Conservation (phyloP, 2,888 invertebrate genomes). For the Piscicola geometra region DNA sequence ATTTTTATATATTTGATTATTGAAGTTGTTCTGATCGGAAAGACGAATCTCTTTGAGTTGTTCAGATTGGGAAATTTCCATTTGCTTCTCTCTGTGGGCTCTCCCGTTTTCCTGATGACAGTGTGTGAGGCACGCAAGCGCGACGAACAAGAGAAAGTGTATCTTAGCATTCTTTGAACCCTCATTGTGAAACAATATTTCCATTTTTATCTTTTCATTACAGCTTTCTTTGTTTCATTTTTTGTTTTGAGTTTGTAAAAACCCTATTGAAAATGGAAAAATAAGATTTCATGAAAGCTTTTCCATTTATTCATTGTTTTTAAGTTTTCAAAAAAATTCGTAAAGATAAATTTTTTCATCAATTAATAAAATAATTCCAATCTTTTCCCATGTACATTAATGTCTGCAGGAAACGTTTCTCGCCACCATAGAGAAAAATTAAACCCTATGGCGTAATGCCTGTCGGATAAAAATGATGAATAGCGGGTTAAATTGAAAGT, state of each 20-base stretch:
- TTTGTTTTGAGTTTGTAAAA: background rate
- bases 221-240: background rate
- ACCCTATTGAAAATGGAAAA: too few species aligned
- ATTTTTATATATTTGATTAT: too few species aligned
- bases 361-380: background rate
- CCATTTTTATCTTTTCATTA: background rate
- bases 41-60: background rate
- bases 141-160: background rate
- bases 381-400: background rate
- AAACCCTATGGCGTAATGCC: too few species aligned
- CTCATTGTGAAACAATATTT: background rate
- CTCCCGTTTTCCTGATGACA: background rate
- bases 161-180: background rate
- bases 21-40: too few species aligned
- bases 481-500: too few species aligned
- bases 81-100: background rate
- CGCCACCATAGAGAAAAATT: too few species aligned
- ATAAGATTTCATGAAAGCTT: too few species aligned
- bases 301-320: too few species aligned
- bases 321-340: too few species aligned
- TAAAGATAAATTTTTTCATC: too few species aligned
- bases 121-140: background rate
- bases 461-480: too few species aligned
- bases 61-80: background rate
- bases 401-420: too few species aligned